Conservation (phyloP, 2,888 invertebrate species). For the Hirtodrosophila cameraria region DNA sequence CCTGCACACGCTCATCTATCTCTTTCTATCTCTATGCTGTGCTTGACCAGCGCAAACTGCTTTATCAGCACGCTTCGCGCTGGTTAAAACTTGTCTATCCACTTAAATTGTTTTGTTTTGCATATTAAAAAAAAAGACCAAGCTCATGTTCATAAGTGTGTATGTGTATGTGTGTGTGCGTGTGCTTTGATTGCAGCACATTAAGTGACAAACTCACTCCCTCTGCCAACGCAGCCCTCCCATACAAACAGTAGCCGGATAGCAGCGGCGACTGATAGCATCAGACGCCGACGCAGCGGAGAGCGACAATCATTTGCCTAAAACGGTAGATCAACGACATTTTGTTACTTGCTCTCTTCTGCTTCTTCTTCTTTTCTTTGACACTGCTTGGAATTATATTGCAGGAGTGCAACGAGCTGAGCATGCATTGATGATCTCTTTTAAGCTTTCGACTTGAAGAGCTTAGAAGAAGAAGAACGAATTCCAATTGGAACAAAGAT, state of each 20-base stretch:
- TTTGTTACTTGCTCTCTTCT: constrained; percentile 15
- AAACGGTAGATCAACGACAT: constrained; percentile 50
- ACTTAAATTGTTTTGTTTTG: constrained; percentile 71
- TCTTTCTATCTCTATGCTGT: constrained; percentile 22
- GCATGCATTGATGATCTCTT: neutral
- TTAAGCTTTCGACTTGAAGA: no score
- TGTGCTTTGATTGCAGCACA: constrained; percentile 60
- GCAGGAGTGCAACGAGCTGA: constrained; percentile 5
- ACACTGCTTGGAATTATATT: constrained; percentile 1
- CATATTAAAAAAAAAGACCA: constrained; percentile 50
- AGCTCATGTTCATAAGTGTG: neutral
- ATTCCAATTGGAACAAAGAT: no score
- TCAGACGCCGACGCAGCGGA: constrained; percentile 15
- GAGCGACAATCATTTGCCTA: constrained; percentile 43
- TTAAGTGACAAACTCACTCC: constrained; percentile 50
- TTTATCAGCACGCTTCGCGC: constrained; percentile 54
- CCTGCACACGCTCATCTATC: no score
- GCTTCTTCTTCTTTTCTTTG: neutral
- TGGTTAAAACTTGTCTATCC: constrained; percentile 64
- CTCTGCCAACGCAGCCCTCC: neutral
- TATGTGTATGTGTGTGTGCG: constrained; percentile 14
- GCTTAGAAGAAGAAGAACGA: no score
- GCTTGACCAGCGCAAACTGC: constrained; percentile 60
- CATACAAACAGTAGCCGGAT: constrained; percentile 50
- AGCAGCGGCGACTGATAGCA: constrained; percentile 66